Percentiles rank a stretch among this genome's conserved stretches.
Conservation (phyloP, 1,140 invertebrate species). For the Lepidurus couesii region DNA sequence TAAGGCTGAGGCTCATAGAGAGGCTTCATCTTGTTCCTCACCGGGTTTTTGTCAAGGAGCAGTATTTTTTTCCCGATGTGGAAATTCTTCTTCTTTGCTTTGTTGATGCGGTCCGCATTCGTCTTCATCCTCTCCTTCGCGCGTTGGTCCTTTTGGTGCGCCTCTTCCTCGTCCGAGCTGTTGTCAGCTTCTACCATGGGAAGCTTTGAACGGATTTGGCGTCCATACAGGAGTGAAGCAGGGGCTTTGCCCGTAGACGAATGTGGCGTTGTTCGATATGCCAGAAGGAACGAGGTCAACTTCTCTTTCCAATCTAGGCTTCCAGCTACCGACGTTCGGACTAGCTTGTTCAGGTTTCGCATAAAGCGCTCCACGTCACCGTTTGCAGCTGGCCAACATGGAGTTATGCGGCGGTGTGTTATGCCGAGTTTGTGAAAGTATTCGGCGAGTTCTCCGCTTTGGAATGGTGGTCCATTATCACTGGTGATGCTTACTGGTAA, state of each 20-base stretch:
- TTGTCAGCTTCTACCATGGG: background rate
- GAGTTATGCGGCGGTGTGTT: slow-evolving; percentile 34
- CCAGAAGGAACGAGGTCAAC: background rate
- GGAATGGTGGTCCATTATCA: slow-evolving; percentile 40
- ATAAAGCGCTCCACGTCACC: slow-evolving; percentile 29
- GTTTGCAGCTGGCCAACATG: slow-evolving; percentile 37
- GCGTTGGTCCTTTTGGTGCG: background rate
- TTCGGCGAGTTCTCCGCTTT: slow-evolving; percentile 36
- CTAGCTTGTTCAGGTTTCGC: slow-evolving; percentile 29
- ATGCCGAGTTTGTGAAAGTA: slow-evolving; percentile 42
- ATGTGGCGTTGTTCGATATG: slow-evolving; percentile 4
- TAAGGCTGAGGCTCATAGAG: background rate
- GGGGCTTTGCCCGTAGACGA: slow-evolving; percentile 9
- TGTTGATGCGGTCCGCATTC: background rate
- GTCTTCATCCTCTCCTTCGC: background rate
- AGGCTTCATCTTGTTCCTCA: slow-evolving; percentile 26
- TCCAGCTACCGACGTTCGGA: background rate
- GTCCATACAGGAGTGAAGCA: background rate
- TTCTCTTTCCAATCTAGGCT: slow-evolving; percentile 11
- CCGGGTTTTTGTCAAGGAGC: background rate
- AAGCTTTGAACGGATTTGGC: background rate
- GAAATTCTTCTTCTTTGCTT: background rate
- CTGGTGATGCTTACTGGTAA: slow-evolving; percentile 36
- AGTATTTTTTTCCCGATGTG: background rate
- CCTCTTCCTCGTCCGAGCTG: too few species aligned